Evolutionary conservation across 2,888 invertebrate genomes (phyloP).

Genomic region (Busseola fusca): DNA sequence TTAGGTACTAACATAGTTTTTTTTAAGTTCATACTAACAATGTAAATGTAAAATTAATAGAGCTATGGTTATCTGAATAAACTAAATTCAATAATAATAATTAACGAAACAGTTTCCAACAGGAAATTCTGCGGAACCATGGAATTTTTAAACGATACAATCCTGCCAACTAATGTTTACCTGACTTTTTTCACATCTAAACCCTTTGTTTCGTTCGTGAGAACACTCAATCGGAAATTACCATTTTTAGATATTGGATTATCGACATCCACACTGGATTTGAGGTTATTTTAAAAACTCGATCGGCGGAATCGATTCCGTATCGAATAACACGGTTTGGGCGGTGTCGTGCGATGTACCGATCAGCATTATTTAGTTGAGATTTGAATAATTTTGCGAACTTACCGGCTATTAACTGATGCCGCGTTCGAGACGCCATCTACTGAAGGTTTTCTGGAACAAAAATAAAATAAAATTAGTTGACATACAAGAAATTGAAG

Average conservation of each 20-base stretch:
- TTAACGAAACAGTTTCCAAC: background rate
- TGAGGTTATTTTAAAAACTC: conserved; percentile 76
- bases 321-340: conserved; percentile 79
- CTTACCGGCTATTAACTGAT: conserved; percentile 96
- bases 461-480: conserved; percentile 67
- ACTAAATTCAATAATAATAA: too few relatives aligned
- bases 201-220: conserved; percentile 85
- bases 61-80: too few relatives aligned
- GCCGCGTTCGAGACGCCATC: conserved; percentile 95
- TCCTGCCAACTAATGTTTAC: conserved; percentile 69
- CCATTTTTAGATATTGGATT: conserved; percentile 88
- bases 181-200: conserved; percentile 78
- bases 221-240: conserved; percentile 84
- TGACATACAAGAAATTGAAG: background rate
- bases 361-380: conserved; percentile 54
- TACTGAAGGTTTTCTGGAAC: conserved; percentile 95
- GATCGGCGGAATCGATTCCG: conserved; percentile 74
- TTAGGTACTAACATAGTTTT: too few relatives aligned
- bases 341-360: conserved; percentile 66
- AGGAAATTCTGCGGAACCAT: conserved; percentile 53
- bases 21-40: too few relatives aligned
- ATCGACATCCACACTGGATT: conserved; percentile 72
- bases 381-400: conserved; percentile 68
- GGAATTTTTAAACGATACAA: conserved; percentile 1
- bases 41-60: too few relatives aligned